A percentile compares a stretch with the other conserved stretches of the same genome.
phyloP scores from a whole-genome alignment of 2,113 vertebrate genomes.

The Oncorhynchus masou region DNA sequence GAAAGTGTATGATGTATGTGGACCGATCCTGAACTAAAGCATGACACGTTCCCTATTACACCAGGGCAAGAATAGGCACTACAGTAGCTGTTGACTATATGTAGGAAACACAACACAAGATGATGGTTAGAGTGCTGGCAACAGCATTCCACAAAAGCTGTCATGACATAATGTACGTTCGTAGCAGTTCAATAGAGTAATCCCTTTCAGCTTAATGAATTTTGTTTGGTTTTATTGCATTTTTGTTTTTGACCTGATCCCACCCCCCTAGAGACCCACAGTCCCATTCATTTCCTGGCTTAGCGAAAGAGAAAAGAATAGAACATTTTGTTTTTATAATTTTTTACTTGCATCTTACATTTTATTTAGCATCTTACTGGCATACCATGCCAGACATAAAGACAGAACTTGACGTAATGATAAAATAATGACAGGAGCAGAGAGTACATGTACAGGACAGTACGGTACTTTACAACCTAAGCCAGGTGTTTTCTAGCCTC shows the following conservation, averaged over 20 bases:
- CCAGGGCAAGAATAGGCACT: neutral
- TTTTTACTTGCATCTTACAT: no score
- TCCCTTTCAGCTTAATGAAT: neutral
- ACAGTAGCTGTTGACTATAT: neutral
- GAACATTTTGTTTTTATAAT: no score
- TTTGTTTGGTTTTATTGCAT: neutral
- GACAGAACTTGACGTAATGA: no score
- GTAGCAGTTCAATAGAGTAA: neutral
- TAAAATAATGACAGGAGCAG: no score
- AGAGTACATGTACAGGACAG: slow-evolving; percentile 1
- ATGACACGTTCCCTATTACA: no score
- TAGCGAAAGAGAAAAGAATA: neutral
- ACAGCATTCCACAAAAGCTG: neutral
- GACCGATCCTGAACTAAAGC: neutral
- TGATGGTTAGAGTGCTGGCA: neutral
- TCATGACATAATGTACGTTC: slow-evolving; percentile 14
- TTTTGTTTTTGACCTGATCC: neutral
- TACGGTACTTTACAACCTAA: neutral
- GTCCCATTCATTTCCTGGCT: neutral
- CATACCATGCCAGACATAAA: no score
- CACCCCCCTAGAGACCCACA: neutral
- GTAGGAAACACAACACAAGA: neutral
- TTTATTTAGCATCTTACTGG: no score
- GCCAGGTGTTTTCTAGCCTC: neutral
- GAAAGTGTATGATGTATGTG: neutral